phyloP scores from a whole-genome alignment of 1,140 invertebrate genomes.

The Meteorus sp. region DNA sequence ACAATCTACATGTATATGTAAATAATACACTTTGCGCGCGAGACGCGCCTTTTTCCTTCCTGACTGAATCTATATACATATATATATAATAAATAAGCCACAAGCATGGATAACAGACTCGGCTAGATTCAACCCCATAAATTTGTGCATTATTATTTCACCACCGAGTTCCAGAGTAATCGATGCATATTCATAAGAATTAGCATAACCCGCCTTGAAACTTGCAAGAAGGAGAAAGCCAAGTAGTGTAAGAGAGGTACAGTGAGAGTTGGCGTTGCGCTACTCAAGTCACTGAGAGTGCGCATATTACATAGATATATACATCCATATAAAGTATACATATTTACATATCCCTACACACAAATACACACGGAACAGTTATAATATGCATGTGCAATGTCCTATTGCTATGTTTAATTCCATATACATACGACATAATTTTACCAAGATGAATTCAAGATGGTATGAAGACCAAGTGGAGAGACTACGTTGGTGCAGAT shows the following conservation, averaged over 20 bases:
- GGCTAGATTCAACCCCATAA: constrained; percentile 37
- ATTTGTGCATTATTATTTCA: constrained; percentile 47
- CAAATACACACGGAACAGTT: too few relatives aligned
- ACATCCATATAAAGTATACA: not conserved
- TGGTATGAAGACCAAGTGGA: too few relatives aligned
- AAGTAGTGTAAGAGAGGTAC: not conserved
- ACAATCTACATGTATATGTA: constrained; percentile 8
- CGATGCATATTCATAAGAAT: constrained; percentile 50
- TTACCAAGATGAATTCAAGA: too few relatives aligned
- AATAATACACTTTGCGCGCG: constrained; percentile 20
- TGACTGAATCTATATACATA: constrained; percentile 7
- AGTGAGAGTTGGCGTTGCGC: constrained; percentile 1
- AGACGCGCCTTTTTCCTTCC: constrained; percentile 26
- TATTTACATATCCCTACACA: not conserved
- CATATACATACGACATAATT: too few relatives aligned
- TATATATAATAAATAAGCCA: too few relatives aligned
- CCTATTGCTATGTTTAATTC: too few relatives aligned
- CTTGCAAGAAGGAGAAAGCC: constrained; percentile 3
- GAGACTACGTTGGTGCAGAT: too few relatives aligned
- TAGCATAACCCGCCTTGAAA: constrained; percentile 36
- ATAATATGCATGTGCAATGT: too few relatives aligned
- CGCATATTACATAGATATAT: constrained; percentile 3
- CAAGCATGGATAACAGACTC: constrained; percentile 21
- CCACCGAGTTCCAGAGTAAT: constrained; percentile 39
- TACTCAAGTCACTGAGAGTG: not conserved